These are phyloP conservation scores for Brachylomia viminalis DNA, from an alignment of 2,888 invertebrate genomes.

Conservation along the genomic window DNA sequence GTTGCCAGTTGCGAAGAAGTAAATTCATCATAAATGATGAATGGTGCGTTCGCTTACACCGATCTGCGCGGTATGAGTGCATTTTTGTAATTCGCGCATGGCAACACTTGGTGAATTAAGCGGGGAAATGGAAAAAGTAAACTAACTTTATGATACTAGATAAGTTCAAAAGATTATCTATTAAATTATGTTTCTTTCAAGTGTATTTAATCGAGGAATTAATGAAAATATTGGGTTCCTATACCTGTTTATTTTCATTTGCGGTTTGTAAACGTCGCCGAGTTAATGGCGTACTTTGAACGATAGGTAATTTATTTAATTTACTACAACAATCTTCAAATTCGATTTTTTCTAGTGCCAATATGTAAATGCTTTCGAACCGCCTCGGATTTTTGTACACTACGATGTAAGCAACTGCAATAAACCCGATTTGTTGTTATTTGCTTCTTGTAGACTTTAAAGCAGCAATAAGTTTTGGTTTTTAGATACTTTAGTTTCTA, in stretches of 20 bases:
- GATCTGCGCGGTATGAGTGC: conserved; percentile 54
- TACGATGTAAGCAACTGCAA: neutral
- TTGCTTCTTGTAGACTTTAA: neutral
- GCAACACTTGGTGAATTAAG: conserved; percentile 59
- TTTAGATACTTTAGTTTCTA: neutral
- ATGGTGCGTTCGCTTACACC: conserved; percentile 71
- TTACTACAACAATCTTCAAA: conserved; percentile 10
- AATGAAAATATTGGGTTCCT: neutral
- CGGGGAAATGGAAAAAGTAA: conserved; percentile 51
- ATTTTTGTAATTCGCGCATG: conserved; percentile 65
- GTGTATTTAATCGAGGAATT: neutral
- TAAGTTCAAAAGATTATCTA: conserved; percentile 20
- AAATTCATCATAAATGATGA: conserved; percentile 82
- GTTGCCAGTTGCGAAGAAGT: conserved; percentile 76
- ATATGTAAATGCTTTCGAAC: conserved; percentile 4
- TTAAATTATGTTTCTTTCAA: conserved; percentile 13
- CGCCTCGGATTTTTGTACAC: neutral
- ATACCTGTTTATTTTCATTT: conserved; percentile 5
- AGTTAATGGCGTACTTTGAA: conserved; percentile 15
- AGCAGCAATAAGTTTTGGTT: neutral
- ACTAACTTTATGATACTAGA: conserved; percentile 25
- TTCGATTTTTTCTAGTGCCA: neutral
- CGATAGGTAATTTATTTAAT: conserved; percentile 26
- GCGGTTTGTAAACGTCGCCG: conserved; percentile 16
- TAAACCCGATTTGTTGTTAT: neutral